Conservation (phyloP, 2,797 vertebrate species). For the Pseudochaenichthys georgianus region DNA sequence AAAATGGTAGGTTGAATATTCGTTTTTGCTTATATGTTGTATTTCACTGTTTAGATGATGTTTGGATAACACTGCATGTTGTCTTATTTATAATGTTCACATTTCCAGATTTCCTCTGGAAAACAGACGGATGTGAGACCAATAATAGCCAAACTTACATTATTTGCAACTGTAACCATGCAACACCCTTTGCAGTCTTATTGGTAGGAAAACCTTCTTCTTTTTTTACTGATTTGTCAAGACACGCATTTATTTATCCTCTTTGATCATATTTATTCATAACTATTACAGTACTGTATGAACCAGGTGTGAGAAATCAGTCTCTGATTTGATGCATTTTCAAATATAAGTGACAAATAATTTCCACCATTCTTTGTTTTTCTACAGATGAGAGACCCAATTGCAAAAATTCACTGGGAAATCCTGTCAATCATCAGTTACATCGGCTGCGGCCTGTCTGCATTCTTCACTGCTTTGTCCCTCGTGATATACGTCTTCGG, state of each 20-base stretch:
- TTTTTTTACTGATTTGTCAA: neutral
- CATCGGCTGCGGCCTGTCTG: slow-evolving; percentile 79
- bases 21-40: neutral
- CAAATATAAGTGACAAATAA: neutral
- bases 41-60: neutral
- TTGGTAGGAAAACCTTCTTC: slow-evolving; percentile 64
- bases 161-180: slow-evolving; percentile 71
- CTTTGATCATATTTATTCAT: neutral
- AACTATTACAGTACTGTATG: neutral
- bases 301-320: neutral
- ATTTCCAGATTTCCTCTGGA: slow-evolving; percentile 45
- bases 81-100: neutral
- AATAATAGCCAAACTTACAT: neutral
- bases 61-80: neutral
- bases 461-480: slow-evolving; percentile 69
- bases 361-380: neutral
- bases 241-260: no score
- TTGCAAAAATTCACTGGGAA: slow-evolving; percentile 58
- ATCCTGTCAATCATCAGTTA: slow-evolving; percentile 80
- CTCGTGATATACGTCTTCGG: slow-evolving; percentile 62
- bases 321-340: neutral
- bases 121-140: slow-evolving; percentile 62
- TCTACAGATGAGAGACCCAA: slow-evolving; percentile 51
- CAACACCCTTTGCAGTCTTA: slow-evolving; percentile 80
- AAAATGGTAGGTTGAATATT: slow-evolving; percentile 32